Evolutionary conservation across 2,888 invertebrate species (phyloP).

Genomic region (Clivina fossor): DNA sequence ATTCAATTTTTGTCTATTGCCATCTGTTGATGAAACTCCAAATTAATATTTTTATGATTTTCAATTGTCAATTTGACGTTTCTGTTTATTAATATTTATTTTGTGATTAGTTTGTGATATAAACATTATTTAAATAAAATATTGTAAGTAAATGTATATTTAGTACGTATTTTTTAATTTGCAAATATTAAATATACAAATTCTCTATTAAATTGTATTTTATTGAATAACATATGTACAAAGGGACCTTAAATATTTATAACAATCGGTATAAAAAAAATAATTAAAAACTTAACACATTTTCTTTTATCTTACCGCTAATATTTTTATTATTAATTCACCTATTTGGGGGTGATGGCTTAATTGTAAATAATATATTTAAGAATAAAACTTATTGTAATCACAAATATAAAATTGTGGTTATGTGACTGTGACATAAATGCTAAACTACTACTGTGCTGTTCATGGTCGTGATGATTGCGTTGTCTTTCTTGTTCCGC

Average conservation of each 20-base stretch:
- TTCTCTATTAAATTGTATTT: too few relatives aligned
- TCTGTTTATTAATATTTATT: too few relatives aligned
- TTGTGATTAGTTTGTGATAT: too few relatives aligned
- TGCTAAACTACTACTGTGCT: slow-evolving; percentile 38
- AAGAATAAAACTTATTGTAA: slow-evolving; percentile 11
- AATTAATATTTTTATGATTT: too few relatives aligned
- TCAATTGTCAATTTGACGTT: too few relatives aligned
- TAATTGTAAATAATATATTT: slow-evolving; percentile 15
- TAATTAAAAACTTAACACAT: slow-evolving; percentile 26
- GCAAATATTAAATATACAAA: too few relatives aligned
- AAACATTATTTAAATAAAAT: too few relatives aligned
- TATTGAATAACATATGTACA: slow-evolving; percentile 29
- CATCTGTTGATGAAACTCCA: too few relatives aligned
- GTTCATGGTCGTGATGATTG: slow-evolving; percentile 21
- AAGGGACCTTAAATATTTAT: slow-evolving; percentile 24
- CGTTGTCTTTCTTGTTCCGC: slow-evolving; percentile 40
- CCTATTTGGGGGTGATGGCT: slow-evolving; percentile 1
- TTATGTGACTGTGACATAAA: slow-evolving; percentile 34
- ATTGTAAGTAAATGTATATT: too few relatives aligned
- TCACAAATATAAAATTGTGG: slow-evolving; percentile 10
- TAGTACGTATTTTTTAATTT: too few relatives aligned
- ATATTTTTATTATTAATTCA: not conserved
- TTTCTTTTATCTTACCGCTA: slow-evolving; percentile 11
- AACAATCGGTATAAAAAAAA: slow-evolving; percentile 23
- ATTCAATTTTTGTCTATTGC: too few relatives aligned